Conservation (phyloP, 2,113 vertebrate genomes). For the Oncorhynchus keta region DNA sequence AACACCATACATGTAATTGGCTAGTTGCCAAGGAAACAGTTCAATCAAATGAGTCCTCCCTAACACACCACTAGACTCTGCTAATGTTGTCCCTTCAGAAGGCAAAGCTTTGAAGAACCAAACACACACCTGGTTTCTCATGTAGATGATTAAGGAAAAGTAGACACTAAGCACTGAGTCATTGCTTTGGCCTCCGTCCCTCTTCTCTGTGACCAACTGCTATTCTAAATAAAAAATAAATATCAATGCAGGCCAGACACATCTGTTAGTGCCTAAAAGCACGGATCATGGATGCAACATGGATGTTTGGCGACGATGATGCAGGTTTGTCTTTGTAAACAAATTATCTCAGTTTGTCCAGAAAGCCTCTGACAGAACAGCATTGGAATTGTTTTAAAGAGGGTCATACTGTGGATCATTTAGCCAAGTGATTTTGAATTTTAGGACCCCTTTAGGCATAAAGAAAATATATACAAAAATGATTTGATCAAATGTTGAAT, state of each 20-base stretch:
- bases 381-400: too few relatives aligned
- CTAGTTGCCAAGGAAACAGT: constrained; percentile 38
- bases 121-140: neutral
- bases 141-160: neutral
- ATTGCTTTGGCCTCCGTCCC: neutral
- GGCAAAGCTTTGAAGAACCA: neutral
- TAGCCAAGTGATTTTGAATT: too few relatives aligned
- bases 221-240: neutral
- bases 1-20: constrained; percentile 7
- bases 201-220: neutral
- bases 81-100: too few relatives aligned
- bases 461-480: too few relatives aligned
- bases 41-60: constrained; percentile 17
- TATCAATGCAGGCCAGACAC: neutral
- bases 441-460: too few relatives aligned
- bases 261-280: neutral
- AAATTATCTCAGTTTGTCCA: neutral
- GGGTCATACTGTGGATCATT: too few relatives aligned
- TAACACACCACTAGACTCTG: neutral
- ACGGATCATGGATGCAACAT: neutral
- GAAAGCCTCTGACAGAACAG: neutral
- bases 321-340: too few relatives aligned
- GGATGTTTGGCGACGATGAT: neutral
- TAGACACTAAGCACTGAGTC: too few relatives aligned
- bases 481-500: too few relatives aligned